These are phyloP conservation scores for Sebastes schlegelii DNA, from an alignment of 2,113 vertebrate species.

Conservation along the genomic window DNA sequence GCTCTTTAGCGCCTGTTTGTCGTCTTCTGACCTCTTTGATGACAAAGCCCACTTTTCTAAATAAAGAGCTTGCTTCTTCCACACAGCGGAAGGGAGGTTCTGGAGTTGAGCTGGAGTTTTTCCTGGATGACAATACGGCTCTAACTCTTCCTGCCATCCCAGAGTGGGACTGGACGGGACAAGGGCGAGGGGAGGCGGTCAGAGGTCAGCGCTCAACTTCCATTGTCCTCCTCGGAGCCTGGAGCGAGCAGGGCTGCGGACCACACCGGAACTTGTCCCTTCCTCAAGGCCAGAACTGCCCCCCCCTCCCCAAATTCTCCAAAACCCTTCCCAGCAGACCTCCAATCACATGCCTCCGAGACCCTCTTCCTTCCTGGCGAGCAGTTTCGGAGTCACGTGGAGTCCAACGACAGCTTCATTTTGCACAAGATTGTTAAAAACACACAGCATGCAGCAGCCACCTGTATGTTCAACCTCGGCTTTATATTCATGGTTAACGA, in stretches of 20 bases:
- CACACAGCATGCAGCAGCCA: constrained; percentile 52
- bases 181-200: constrained; percentile 31
- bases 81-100: constrained; percentile 73
- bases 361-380: constrained; percentile 74
- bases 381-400: constrained; percentile 50
- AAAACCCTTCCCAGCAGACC: constrained; percentile 31
- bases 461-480: constrained; percentile 76
- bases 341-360: constrained; percentile 72
- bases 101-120: constrained; percentile 49
- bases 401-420: constrained; percentile 16
- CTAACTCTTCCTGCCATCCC: constrained; percentile 74
- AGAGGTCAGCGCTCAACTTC: constrained; percentile 73
- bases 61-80: constrained; percentile 66
- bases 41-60: constrained; percentile 59
- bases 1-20: constrained; percentile 2
- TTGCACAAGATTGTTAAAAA: constrained; percentile 47
- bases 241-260: constrained; percentile 16
- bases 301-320: constrained; percentile 40
- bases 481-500: constrained; percentile 76
- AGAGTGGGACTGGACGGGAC: constrained; percentile 29
- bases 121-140: constrained; percentile 75
- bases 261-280: constrained; percentile 67
- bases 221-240: constrained; percentile 74
- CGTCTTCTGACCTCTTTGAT: constrained; percentile 30
- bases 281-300: constrained; percentile 51